These are phyloP conservation scores for Heliconius hewitsoni DNA, from an alignment of 1,140 invertebrate species.

Conservation along the genomic window DNA sequence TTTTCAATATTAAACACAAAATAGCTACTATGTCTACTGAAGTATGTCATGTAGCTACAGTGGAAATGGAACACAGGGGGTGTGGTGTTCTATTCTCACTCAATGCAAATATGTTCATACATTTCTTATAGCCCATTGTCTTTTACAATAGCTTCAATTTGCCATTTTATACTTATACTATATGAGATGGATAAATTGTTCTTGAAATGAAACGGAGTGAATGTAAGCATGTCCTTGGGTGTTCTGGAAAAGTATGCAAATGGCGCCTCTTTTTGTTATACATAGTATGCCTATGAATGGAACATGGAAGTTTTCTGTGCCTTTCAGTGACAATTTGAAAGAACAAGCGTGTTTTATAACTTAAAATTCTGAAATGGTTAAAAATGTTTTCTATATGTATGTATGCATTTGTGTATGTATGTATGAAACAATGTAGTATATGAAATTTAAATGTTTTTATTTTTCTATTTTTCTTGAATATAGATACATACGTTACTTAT, in stretches of 20 bases:
- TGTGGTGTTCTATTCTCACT: not conserved
- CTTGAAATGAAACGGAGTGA: not conserved
- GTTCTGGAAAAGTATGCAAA: slow-evolving; percentile 1
- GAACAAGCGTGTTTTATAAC: slow-evolving; percentile 2
- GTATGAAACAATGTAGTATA: not conserved
- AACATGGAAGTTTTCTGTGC: not conserved
- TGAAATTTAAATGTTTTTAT: not conserved
- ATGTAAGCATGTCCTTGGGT: slow-evolving; percentile 5
- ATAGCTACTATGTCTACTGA: not conserved
- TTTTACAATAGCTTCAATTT: not conserved
- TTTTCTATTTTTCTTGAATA: not conserved
- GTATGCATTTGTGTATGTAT: not conserved
- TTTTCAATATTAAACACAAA: not conserved
- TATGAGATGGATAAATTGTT: not conserved
- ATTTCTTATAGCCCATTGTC: not conserved
- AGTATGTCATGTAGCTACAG: not conserved
- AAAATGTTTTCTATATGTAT: not conserved
- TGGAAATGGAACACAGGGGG: slow-evolving; percentile 1
- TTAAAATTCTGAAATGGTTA: not conserved
- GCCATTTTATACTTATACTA: not conserved
- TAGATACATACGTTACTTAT: not conserved
- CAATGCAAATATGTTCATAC: not conserved
- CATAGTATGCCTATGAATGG: not conserved
- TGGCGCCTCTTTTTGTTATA: slow-evolving; percentile 10
- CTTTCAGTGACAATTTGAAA: not conserved